Evolutionary conservation across 2,113 vertebrate genomes (phyloP).

Genomic region (Callionymus lyra): DNA sequence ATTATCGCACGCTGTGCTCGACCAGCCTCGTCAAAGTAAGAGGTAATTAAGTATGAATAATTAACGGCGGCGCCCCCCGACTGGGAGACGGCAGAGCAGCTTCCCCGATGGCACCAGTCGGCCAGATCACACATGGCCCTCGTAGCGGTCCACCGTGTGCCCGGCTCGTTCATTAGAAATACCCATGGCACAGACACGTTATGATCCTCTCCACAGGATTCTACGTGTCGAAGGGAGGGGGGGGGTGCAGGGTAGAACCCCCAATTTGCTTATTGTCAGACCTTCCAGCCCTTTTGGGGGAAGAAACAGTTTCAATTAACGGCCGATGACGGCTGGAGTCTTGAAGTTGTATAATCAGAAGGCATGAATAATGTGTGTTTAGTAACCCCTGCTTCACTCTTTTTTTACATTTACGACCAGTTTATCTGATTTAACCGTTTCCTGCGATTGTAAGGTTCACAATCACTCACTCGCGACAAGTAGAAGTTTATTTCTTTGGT

Average conservation of each 20-base stretch:
- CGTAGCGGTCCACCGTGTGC: conserved; percentile 40
- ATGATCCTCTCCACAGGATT: conserved; percentile 50
- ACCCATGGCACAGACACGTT: conserved; percentile 39
- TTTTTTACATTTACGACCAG: too few species aligned
- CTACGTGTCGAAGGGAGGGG: conserved; percentile 7
- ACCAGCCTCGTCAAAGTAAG: conserved; percentile 43
- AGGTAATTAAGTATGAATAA: conserved; percentile 76
- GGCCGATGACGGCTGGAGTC: conserved; percentile 2
- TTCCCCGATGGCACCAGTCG: conserved; percentile 56
- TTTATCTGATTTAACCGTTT: too few species aligned
- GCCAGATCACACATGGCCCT: conserved; percentile 55
- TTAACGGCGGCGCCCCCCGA: conserved; percentile 58
- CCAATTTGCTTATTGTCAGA: conserved; percentile 26
- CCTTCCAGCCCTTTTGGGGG: conserved; percentile 11
- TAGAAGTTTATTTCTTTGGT: conserved; percentile 33
- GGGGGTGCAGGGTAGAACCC: conserved; percentile 9
- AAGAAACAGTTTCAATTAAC: conserved; percentile 18
- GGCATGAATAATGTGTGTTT: conserved; percentile 4
- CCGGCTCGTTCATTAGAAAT: conserved; percentile 53
- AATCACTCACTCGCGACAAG: conserved; percentile 12
- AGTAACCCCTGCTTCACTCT: too few species aligned
- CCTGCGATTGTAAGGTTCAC: conserved; percentile 18
- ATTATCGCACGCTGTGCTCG: conserved; percentile 49
- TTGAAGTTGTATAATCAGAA: conserved; percentile 16
- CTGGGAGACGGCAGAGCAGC: conserved; percentile 51